Conservation (phyloP, 2,113 vertebrate genomes). For the Garra rufa region DNA sequence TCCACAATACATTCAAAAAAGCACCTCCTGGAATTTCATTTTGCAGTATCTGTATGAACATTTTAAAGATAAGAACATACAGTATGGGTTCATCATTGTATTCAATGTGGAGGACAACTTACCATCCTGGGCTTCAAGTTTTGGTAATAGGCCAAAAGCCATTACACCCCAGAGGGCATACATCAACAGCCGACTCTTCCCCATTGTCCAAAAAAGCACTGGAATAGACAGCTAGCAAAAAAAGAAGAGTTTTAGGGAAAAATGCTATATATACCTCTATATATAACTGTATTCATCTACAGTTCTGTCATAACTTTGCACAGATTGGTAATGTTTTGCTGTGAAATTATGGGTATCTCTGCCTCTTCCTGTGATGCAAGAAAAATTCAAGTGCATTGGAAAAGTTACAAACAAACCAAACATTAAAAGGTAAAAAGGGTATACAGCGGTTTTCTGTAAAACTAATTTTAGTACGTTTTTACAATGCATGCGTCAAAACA, state of each 20-base stretch:
- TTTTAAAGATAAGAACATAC: no score
- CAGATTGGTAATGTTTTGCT: not conserved
- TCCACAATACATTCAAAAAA: no score
- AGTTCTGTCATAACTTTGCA: no score
- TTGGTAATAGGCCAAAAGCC: conserved; percentile 72
- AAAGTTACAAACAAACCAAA: not conserved
- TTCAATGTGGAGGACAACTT: no score
- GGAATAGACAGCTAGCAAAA: conserved; percentile 62
- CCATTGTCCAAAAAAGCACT: conserved; percentile 80
- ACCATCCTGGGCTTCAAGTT: conserved; percentile 78
- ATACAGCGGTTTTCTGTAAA: no score
- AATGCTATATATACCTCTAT: no score
- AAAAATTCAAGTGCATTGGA: not conserved
- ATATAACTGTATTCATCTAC: no score
- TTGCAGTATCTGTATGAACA: no score
- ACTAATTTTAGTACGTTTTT: not conserved
- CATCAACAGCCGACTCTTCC: conserved; percentile 72
- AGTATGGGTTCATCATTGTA: no score
- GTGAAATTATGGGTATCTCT: not conserved
- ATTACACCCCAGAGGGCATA: conserved; percentile 77
- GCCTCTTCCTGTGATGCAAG: not conserved
- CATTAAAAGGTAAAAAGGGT: conserved; percentile 2
- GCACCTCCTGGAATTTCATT: no score
- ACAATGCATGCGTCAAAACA: not conserved
- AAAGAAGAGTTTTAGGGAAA: conserved; percentile 6